These are phyloP conservation scores for Asteroscopus sphinx DNA, from an alignment of 2,888 invertebrate species.

Conservation along the genomic window DNA sequence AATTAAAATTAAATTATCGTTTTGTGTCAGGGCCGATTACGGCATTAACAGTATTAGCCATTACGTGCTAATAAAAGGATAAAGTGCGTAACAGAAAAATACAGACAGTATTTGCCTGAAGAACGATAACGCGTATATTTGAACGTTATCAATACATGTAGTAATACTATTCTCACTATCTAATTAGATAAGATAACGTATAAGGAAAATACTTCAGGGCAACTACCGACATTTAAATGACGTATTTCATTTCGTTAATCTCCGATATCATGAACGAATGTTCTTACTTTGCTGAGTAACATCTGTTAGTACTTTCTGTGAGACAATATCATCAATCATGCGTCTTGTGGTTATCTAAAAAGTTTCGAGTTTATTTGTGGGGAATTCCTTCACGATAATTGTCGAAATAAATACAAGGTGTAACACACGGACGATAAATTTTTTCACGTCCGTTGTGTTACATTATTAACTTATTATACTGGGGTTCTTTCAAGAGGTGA, in stretches of 20 bases:
- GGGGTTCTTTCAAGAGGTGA: too few species aligned
- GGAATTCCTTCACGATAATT: slow-evolving; percentile 17
- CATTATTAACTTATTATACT: too few species aligned
- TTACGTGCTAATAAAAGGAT: slow-evolving; percentile 38
- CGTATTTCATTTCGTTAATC: slow-evolving; percentile 38
- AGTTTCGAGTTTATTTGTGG: too few species aligned
- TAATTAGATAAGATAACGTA: slow-evolving; percentile 52
- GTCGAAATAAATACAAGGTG: slow-evolving; percentile 25
- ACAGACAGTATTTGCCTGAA: slow-evolving; percentile 32
- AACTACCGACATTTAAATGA: slow-evolving; percentile 47
- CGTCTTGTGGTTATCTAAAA: neutral
- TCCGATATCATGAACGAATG: slow-evolving; percentile 20
- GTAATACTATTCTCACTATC: slow-evolving; percentile 45
- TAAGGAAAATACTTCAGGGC: slow-evolving; percentile 33
- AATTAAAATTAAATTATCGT: slow-evolving; percentile 49
- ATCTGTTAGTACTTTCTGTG: slow-evolving; percentile 1
- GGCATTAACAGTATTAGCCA: slow-evolving; percentile 12
- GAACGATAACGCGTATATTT: slow-evolving; percentile 25
- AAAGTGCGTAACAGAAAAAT: slow-evolving; percentile 42
- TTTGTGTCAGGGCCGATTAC: slow-evolving; percentile 43
- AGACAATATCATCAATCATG: slow-evolving; percentile 8
- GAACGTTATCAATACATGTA: slow-evolving; percentile 48
- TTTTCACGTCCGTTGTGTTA: too few species aligned
- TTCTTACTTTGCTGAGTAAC: slow-evolving; percentile 1
- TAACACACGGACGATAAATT: too few species aligned